These are phyloP conservation scores for Callocephalon fimbriatum DNA, from an alignment of 2,113 vertebrate genomes.

Conservation along the genomic window DNA sequence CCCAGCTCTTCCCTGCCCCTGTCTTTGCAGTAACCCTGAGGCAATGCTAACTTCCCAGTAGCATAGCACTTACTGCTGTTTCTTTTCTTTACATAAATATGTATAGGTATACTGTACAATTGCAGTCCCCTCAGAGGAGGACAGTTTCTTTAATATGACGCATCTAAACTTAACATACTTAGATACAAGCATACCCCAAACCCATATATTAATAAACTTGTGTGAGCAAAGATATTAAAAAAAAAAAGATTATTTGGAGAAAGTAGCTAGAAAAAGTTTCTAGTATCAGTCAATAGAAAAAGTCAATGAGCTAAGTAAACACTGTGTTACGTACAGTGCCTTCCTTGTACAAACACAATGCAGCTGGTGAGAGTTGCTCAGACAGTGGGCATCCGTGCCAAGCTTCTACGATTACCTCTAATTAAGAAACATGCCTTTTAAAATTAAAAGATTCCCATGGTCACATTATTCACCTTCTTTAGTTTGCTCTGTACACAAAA, in stretches of 20 bases:
- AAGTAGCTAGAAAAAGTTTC: not conserved
- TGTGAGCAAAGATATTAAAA: not conserved
- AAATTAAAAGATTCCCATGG: conserved; percentile 36
- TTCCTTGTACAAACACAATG: not conserved
- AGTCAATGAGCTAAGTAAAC: not conserved
- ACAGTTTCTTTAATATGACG: not conserved
- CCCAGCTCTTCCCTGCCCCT: not conserved
- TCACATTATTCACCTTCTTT: conserved; percentile 18
- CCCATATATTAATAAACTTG: not conserved
- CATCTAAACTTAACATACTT: not conserved
- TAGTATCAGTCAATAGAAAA: not conserved
- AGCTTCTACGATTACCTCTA: conserved; percentile 2
- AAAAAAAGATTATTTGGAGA: not conserved
- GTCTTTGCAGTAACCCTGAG: not conserved
- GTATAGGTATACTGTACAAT: not conserved
- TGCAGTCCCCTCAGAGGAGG: not conserved
- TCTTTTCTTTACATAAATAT: not conserved
- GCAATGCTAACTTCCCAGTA: not conserved
- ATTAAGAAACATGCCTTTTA: conserved; percentile 47
- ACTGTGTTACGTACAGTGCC: not conserved
- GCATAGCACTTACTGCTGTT: not conserved
- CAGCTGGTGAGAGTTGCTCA: not conserved
- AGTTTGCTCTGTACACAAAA: conserved; percentile 24
- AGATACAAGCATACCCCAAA: not conserved
- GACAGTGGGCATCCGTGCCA: not conserved